Evolutionary conservation across 2,888 invertebrate genomes (phyloP).

Genomic region (Tenthredo amoena): DNA sequence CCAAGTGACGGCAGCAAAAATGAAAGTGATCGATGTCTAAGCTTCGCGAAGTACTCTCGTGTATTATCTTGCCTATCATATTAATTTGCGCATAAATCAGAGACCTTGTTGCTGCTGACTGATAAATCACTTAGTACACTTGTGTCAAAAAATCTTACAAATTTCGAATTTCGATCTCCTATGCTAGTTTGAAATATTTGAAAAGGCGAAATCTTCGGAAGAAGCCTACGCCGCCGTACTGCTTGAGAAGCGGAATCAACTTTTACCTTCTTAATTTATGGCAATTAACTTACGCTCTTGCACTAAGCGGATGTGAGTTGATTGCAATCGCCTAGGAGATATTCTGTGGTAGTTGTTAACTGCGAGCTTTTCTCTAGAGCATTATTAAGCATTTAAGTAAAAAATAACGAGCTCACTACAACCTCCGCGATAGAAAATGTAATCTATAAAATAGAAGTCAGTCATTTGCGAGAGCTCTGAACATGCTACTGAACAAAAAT

Average conservation of each 20-base stretch:
- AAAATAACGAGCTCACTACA: not conserved
- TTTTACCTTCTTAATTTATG: slow-evolving; percentile 35
- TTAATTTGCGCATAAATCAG: not conserved
- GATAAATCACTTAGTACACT: not conserved
- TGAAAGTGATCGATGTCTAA: slow-evolving; percentile 50
- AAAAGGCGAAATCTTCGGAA: not conserved
- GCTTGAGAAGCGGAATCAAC: slow-evolving; percentile 22
- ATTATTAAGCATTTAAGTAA: not conserved
- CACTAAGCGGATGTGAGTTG: slow-evolving; percentile 17
- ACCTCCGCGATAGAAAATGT: not conserved
- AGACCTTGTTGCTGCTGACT: not conserved
- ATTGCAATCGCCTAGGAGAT: not conserved
- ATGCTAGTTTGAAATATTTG: not conserved
- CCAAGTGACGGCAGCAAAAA: slow-evolving; percentile 44
- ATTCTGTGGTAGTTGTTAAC: not conserved
- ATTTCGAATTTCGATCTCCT: not conserved
- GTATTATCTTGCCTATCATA: not conserved
- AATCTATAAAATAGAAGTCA: not conserved
- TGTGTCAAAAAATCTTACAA: not conserved
- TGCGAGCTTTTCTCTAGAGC: not conserved
- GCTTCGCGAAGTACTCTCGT: not conserved
- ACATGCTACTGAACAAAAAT: not conserved
- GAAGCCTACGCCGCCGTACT: not conserved
- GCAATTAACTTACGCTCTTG: slow-evolving; percentile 30
- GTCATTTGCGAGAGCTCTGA: not conserved